Conservation (phyloP, 2,888 invertebrate species). For the Syrphus vitripennis region DNA sequence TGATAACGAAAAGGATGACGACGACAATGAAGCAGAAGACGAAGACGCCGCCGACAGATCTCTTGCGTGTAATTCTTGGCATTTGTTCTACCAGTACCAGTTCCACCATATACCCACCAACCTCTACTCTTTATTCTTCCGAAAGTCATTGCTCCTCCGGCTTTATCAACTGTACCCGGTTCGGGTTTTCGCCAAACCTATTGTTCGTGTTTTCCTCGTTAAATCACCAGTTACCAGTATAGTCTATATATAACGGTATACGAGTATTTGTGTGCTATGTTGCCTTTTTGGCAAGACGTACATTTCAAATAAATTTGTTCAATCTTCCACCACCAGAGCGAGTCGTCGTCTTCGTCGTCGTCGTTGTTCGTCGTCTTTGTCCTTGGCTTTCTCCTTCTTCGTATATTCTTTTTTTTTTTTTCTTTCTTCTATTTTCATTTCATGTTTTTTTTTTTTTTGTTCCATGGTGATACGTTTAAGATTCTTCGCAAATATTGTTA, state of each 20-base stretch:
- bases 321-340: constrained; percentile 52
- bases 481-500: constrained; percentile 52
- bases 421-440: background rate
- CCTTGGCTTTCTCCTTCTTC: constrained; percentile 2
- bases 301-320: constrained; percentile 64
- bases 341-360: no score
- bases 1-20: background rate
- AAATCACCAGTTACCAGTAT: constrained; percentile 38
- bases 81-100: constrained; percentile 45
- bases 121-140: no score
- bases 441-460: background rate
- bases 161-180: constrained; percentile 44
- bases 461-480: constrained; percentile 25
- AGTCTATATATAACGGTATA: constrained; percentile 6
- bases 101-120: constrained; percentile 32
- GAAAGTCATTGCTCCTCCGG: constrained; percentile 44
- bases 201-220: constrained; percentile 67
- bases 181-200: constrained; percentile 57
- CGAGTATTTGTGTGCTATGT: constrained; percentile 8
- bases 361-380: constrained; percentile 43
- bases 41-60: constrained; percentile 1
- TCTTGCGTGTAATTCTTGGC: constrained; percentile 66
- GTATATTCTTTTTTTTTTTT: background rate
- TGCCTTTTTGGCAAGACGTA: constrained; percentile 58
- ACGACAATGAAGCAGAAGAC: background rate